A percentile compares a stretch with the other conserved stretches of the same genome.
These are phyloP conservation scores for Mugil cephalus DNA, from an alignment of 2,113 vertebrate species.

Conservation along the genomic window DNA sequence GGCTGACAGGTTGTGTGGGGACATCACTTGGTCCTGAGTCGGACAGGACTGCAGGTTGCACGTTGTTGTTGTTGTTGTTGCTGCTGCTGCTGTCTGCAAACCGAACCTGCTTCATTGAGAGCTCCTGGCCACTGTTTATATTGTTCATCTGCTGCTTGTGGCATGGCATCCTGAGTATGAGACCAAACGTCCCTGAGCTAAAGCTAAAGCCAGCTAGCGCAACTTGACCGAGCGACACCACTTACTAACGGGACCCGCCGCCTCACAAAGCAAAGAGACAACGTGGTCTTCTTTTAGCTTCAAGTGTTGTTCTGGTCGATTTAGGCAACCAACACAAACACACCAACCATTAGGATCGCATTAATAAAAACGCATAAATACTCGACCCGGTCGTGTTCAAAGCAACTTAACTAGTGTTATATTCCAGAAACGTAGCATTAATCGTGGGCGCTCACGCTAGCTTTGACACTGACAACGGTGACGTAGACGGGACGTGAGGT, in stretches of 20 bases:
- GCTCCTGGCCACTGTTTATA: conserved; percentile 76
- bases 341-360: fast-evolving
- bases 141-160: conserved; percentile 85
- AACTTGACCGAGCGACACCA: conserved; percentile 7
- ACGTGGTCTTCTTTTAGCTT: conserved; percentile 64
- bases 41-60: conserved; percentile 56
- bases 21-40: conserved; percentile 56
- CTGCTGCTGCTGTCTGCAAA: conserved; percentile 79
- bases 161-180: conserved; percentile 84
- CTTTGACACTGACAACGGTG: conserved; percentile 42
- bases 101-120: conserved; percentile 83
- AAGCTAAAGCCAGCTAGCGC: conserved; percentile 19
- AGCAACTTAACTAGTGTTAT: not conserved
- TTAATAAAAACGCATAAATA: not conserved
- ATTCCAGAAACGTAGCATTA: not conserved
- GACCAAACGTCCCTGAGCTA: not conserved
- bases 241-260: conserved; percentile 9
- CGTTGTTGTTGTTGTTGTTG: no score
- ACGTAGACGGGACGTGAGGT: conserved; percentile 63
- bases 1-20: conserved; percentile 45
- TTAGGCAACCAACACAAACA: not conserved
- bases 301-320: not conserved
- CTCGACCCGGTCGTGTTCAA: conserved; percentile 4
- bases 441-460: conserved; percentile 24
- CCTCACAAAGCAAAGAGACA: conserved; percentile 56